phyloP scores from a whole-genome alignment of 2,797 vertebrate genomes.

The Poliocrania exsul region DNA sequence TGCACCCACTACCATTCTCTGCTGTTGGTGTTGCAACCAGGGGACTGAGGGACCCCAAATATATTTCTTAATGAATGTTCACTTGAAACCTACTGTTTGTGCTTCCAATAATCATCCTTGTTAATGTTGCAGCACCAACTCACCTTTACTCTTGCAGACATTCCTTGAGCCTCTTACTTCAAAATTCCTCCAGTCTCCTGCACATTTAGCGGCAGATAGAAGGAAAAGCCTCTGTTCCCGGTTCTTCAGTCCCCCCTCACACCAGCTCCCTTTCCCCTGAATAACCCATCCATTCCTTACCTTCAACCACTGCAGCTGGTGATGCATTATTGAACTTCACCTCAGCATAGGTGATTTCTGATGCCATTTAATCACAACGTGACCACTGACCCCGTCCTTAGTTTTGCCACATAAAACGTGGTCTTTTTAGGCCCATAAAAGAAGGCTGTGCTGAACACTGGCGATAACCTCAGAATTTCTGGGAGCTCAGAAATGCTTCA shows the following conservation, averaged over 20 bases:
- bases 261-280: background rate
- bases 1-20: background rate
- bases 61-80: background rate
- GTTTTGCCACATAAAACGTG: background rate
- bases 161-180: background rate
- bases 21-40: background rate
- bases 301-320: background rate
- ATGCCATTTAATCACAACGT: slow-evolving; percentile 26
- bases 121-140: background rate
- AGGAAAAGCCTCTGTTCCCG: background rate
- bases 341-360: slow-evolving; percentile 63
- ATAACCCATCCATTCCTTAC: background rate
- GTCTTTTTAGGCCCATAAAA: background rate
- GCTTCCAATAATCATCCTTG: background rate
- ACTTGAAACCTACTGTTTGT: background rate
- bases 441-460: background rate
- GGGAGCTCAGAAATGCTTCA: background rate
- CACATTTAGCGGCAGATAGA: background rate
- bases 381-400: background rate
- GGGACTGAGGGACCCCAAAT: background rate
- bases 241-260: background rate
- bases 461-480: background rate
- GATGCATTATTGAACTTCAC: slow-evolving; percentile 41
- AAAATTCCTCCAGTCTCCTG: background rate
- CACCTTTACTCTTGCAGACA: background rate